Evolutionary conservation across 1,140 invertebrate species (phyloP).

Genomic region (Lineus longissimus): DNA sequence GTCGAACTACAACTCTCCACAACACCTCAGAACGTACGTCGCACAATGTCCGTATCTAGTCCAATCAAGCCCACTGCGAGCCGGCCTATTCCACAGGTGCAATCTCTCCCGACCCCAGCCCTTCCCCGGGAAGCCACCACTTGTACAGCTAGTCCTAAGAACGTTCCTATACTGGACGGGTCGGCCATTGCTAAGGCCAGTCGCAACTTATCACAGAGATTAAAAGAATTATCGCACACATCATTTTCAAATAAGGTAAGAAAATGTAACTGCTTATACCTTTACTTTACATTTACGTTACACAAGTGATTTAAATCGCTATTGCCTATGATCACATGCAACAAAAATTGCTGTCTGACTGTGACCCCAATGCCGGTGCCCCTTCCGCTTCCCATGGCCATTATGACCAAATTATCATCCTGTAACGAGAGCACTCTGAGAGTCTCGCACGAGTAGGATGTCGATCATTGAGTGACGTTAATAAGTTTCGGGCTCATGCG

Average conservation of each 20-base stretch:
- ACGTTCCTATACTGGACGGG: not conserved
- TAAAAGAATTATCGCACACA: slow-evolving; percentile 75
- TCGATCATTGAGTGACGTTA: too few species aligned
- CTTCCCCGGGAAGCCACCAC: slow-evolving; percentile 21
- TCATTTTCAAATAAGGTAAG: not conserved
- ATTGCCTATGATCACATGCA: too few species aligned
- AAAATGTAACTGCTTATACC: too few species aligned
- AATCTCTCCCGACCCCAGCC: slow-evolving; percentile 20
- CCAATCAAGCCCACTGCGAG: slow-evolving; percentile 27
- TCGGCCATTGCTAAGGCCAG: slow-evolving; percentile 78
- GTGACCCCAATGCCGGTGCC: too few species aligned
- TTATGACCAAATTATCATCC: too few species aligned
- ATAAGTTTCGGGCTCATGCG: too few species aligned
- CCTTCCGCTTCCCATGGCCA: too few species aligned
- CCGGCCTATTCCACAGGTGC: slow-evolving; percentile 8
- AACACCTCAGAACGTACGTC: slow-evolving; percentile 56
- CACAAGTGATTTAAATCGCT: too few species aligned
- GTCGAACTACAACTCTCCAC: slow-evolving; percentile 90
- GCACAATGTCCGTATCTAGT: slow-evolving; percentile 18
- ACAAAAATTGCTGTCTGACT: too few species aligned
- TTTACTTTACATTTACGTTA: too few species aligned
- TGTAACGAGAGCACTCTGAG: too few species aligned
- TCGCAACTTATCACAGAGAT: slow-evolving; percentile 83
- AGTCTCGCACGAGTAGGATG: too few species aligned
- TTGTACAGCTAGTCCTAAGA: slow-evolving; percentile 20